Percentiles rank a stretch among this genome's conserved stretches.
phyloP scores from a whole-genome alignment of 2,113 vertebrate genomes.

The Eulacestoma nigropectus region DNA sequence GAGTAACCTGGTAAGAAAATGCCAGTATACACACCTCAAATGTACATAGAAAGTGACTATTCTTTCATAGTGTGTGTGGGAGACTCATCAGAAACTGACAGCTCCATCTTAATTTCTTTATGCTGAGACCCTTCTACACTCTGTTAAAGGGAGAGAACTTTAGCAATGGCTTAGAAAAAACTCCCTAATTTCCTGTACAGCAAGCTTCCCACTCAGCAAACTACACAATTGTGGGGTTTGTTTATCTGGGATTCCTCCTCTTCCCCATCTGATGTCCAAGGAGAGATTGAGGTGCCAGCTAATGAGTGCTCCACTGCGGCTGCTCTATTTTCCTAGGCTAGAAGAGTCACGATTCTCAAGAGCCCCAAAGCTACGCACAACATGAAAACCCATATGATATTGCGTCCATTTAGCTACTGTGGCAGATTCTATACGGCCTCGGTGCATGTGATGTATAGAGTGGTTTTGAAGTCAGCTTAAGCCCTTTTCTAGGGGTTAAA shows the following conservation, averaged over 20 bases:
- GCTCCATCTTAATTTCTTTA: not conserved
- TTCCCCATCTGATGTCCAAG: not conserved
- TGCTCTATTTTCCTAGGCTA: not conserved
- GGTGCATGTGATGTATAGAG: not conserved
- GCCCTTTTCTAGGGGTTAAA: not conserved
- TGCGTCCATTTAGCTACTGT: not conserved
- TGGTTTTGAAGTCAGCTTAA: not conserved
- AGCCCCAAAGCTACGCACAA: not conserved
- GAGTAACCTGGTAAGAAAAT: not conserved
- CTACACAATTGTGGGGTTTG: not conserved
- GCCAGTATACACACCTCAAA: not conserved
- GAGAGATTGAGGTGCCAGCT: not conserved
- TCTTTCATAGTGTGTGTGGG: not conserved
- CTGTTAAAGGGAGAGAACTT: not conserved
- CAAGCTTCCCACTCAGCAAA: not conserved
- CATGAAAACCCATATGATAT: not conserved
- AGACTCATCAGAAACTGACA: fast-evolving
- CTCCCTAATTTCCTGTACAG: not conserved
- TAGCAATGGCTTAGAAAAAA: not conserved
- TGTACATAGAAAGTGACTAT: not conserved
- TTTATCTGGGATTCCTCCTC: not conserved
- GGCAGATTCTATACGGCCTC: not conserved
- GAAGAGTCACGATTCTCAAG: not conserved
- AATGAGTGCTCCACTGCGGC: not conserved
- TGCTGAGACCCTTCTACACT: not conserved